Evolutionary conservation across 2,888 invertebrate species (phyloP).

Genomic region (Drosophila helvetica): DNA sequence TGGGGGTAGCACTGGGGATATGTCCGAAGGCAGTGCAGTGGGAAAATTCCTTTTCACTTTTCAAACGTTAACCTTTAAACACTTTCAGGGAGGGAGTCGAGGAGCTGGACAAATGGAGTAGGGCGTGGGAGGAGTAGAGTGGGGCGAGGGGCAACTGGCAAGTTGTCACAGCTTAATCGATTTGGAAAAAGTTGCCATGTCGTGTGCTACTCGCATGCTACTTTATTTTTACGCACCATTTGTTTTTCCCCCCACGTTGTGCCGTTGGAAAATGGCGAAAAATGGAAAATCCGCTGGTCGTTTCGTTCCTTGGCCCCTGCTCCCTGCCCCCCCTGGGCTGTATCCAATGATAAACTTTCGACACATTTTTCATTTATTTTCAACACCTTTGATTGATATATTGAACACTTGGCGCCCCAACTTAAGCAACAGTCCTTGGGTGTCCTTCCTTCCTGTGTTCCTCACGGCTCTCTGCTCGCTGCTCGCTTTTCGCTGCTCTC

Average conservation of each 20-base stretch:
- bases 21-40: slow-evolving; percentile 19
- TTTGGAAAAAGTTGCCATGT: slow-evolving; percentile 72
- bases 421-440: slow-evolving; percentile 65
- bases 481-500: slow-evolving; percentile 1
- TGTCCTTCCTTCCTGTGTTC: slow-evolving; percentile 16
- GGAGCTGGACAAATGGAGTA: slow-evolving; percentile 21
- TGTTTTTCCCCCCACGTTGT: slow-evolving; percentile 37
- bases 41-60: slow-evolving; percentile 70
- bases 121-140: slow-evolving; percentile 2
- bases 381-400: slow-evolving; percentile 82
- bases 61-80: slow-evolving; percentile 69
- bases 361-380: slow-evolving; percentile 82
- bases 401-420: slow-evolving; percentile 73
- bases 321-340: slow-evolving; percentile 28
- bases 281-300: slow-evolving; percentile 41
- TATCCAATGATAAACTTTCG: slow-evolving; percentile 79
- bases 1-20: slow-evolving; percentile 42
- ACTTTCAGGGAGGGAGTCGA: slow-evolving; percentile 44
- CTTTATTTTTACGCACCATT: slow-evolving; percentile 76
- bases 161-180: slow-evolving; percentile 75
- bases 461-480: background rate
- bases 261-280: slow-evolving; percentile 51
- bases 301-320: background rate
- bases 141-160: slow-evolving; percentile 12
- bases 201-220: slow-evolving; percentile 51